Evolutionary conservation across 1,140 invertebrate species (phyloP), one percentile per base, ranked within the genome.

Genomic region (Magallana ariakensis): DNA sequence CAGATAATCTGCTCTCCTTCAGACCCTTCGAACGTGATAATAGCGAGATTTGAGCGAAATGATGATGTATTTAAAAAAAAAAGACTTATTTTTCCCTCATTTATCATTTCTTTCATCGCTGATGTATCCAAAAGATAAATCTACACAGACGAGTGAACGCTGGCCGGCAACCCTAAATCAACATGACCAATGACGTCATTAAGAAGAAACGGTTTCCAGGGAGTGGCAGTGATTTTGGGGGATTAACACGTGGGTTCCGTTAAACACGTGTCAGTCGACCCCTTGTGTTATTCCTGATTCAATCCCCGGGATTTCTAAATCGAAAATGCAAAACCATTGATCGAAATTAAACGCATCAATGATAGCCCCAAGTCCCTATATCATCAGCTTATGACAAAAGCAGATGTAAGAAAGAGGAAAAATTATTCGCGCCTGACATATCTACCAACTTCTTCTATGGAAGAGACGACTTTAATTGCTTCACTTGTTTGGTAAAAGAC

Each of bases 121-220:
- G 22, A 26, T 75, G 33, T 26, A 75, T 75, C 66, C 11, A 19
- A 8, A 26, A 75, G 66, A 75, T 26, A 33, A 26, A 75, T 75
- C 66, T 75, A 75, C 22, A 19, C 22, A 75, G 19, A 75, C 22
- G 22, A 26, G 66, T 13, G 33, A 26, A 75, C 9, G 66, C 19
- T 75, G 66, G 66, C 66, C 66, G 33, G 66, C 66, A 75, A 26
- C 66, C 66, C 33, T 26, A 75, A 75, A 75, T 75, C 66, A 26
- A 75, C 66, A 75, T 75, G 66, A 75, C 66, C 66, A 75, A 75
- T 75, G 66, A 75, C 22, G 66, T 75, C 66, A 75, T 75, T 26
- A 19, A 75, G 66, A 8, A 75, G 15, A 60, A n/a, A 60, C 58
- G 58, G 58, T n/a, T 60, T 13, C 58, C 58, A 19, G 66, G 66